Evolutionary conservation across 2,113 vertebrate species (phyloP).

Genomic region (Actinemys pallida): DNA sequence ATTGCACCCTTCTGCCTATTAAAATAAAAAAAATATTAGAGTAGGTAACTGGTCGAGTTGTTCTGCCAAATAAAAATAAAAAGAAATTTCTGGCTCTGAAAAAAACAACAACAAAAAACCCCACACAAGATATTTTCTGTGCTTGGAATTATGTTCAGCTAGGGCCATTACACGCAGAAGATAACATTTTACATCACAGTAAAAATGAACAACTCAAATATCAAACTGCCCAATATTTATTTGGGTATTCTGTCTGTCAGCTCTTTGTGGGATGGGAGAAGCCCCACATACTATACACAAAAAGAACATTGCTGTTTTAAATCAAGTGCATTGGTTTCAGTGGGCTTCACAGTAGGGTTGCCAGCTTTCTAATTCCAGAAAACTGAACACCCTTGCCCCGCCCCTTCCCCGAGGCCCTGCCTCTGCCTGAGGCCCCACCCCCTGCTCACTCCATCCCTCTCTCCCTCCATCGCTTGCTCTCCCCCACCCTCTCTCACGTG

Average conservation of each 20-base stretch:
- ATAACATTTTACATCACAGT: conserved; percentile 13
- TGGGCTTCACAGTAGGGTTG: not conserved
- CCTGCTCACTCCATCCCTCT: too few species aligned
- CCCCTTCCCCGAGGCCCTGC: too few species aligned
- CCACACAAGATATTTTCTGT: not conserved
- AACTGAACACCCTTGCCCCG: too few species aligned
- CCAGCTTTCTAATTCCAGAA: too few species aligned
- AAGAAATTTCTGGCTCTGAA: not conserved
- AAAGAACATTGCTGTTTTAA: not conserved
- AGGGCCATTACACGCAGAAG: not conserved
- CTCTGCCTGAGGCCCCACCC: too few species aligned
- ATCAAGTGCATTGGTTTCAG: not conserved
- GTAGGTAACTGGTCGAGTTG: not conserved
- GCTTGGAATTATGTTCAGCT: not conserved
- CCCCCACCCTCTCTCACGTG: too few species aligned
- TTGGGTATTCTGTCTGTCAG: not conserved
- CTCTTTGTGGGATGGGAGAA: conserved; percentile 9
- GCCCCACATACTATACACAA: not conserved
- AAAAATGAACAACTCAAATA: conserved; percentile 55
- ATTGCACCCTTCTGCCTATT: not conserved
- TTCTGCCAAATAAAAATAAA: not conserved
- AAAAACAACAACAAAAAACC: not conserved
- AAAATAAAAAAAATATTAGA: not conserved
- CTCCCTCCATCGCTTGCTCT: too few species aligned
- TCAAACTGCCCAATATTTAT: not conserved